Base-by-base conservation (phyloP, 2,113 vertebrate species). In the Spermophilus dauricus region DNA sequence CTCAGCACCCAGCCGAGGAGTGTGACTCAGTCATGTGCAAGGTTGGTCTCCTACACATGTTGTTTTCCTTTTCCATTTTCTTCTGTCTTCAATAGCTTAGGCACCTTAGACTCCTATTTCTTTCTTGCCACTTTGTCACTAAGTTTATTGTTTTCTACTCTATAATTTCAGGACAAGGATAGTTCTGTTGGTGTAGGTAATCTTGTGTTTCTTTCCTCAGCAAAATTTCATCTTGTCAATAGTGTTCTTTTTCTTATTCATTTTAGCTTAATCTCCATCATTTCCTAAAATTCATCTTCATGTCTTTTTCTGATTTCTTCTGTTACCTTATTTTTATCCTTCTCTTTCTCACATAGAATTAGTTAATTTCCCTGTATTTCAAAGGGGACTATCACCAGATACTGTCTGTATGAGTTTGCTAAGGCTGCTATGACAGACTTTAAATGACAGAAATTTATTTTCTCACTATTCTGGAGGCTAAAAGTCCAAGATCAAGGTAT, bases 211-310 rank as follows among this genome's bases (percentile, higher is more conserved):
- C 4, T 89, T 89, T 58, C 37, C 51, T 73, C 32, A 90, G 7
- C n/a, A 77, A 84, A 93, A 22, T 20, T 83, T 91, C 17, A 42
- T 75, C 22, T 82, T 88, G 48, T 48, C 26, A 61, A 84, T 39
- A 51, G 45, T 39, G 16, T 80, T 39, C 6, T 61, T 91, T 95
- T 86, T 58, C 61, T 65, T 78, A 63, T 48, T 77, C 32, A 34
- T 37, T 13, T 63, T 63, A 28, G 94, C 81, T 69, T 81, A 42
- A 69, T 48, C 51, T 81, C n/a, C 34, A 94, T 6, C 18, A 76
- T 80, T 96, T 95, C 2, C 61, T 76, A 20, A 95, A 86, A 89
- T 48, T 56, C n/a, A 89, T 82, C 67, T 63, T 90, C 48, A 89
- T 95, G 8, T 86, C 81, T 92, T 45, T 69, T 34, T 78, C 56